A percentile compares a stretch with the other conserved stretches of the same genome.
Evolutionary conservation across 2,797 vertebrate genomes (phyloP).

Genomic region (Danio aesculapii): DNA sequence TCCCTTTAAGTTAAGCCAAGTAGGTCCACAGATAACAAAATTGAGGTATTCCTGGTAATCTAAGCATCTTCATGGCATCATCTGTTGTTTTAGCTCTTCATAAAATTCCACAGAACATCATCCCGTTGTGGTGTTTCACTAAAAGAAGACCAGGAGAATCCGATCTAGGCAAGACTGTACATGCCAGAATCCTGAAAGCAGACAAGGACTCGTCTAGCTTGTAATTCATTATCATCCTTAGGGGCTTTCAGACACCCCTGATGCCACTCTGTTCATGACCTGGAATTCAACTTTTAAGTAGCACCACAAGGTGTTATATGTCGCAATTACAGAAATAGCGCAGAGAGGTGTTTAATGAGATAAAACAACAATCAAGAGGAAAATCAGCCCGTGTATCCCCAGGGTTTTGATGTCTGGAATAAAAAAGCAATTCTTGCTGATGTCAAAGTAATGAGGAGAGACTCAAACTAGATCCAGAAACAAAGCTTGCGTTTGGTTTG

Average conservation of each 20-base stretch:
- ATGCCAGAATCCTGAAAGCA: slow-evolving; percentile 60
- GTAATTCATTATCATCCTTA: slow-evolving; percentile 8
- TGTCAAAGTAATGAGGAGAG: slow-evolving; percentile 43
- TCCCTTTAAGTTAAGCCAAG: no score
- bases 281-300: slow-evolving; percentile 22
- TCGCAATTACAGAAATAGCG: slow-evolving; percentile 13
- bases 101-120: background rate
- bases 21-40: background rate
- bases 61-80: background rate
- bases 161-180: slow-evolving; percentile 65
- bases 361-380: background rate
- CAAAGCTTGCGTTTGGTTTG: slow-evolving; percentile 34
- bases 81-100: background rate
- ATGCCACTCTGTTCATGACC: slow-evolving; percentile 7
- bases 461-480: slow-evolving; percentile 15
- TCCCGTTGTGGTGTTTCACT: background rate
- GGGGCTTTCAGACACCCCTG: slow-evolving; percentile 23
- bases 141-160: slow-evolving; percentile 56
- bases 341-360: slow-evolving; percentile 22
- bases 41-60: background rate
- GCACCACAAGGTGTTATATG: background rate
- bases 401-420: background rate
- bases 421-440: slow-evolving; percentile 35
- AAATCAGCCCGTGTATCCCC: background rate
- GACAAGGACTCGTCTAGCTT: slow-evolving; percentile 25